Conservation (phyloP, 1,140 invertebrate genomes). For the Nasonia vitripennis region DNA sequence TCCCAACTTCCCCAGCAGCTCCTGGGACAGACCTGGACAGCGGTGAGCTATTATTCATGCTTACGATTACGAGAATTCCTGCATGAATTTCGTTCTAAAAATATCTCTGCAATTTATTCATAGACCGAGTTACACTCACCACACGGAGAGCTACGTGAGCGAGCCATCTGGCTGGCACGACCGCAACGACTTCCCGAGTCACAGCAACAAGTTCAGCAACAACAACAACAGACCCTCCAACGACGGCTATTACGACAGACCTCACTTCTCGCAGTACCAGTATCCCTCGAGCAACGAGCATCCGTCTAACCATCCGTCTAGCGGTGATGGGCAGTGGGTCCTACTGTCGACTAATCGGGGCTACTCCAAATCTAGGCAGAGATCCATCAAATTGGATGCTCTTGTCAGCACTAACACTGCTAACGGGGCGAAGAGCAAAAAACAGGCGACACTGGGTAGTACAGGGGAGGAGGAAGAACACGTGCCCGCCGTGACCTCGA, state of each 20-base stretch:
- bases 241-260: constrained; percentile 61
- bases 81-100: neutral
- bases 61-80: too few relatives aligned
- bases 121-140: constrained; percentile 53
- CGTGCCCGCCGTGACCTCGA: constrained; percentile 66
- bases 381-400: constrained; percentile 71
- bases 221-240: constrained; percentile 18
- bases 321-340: constrained; percentile 85
- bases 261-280: constrained; percentile 70
- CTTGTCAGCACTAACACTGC: constrained; percentile 73
- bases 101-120: neutral
- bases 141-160: constrained; percentile 43
- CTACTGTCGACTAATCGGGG: constrained; percentile 85
- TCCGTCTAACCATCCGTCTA: constrained; percentile 76
- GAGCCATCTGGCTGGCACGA: constrained; percentile 65
- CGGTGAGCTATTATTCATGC: constrained; percentile 4
- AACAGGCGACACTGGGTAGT: constrained; percentile 34
- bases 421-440: constrained; percentile 57
- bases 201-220: constrained; percentile 16
- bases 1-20: constrained; percentile 78
- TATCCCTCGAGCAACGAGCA: constrained; percentile 63
- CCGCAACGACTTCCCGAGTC: constrained; percentile 56
- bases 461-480: constrained; percentile 52
- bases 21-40: constrained; percentile 63
- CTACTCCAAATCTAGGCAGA: constrained; percentile 75